Percentiles rank a stretch among this genome's conserved stretches.
Conservation (phyloP, 2,888 invertebrate species). For the Meiosimyza decipiens region DNA sequence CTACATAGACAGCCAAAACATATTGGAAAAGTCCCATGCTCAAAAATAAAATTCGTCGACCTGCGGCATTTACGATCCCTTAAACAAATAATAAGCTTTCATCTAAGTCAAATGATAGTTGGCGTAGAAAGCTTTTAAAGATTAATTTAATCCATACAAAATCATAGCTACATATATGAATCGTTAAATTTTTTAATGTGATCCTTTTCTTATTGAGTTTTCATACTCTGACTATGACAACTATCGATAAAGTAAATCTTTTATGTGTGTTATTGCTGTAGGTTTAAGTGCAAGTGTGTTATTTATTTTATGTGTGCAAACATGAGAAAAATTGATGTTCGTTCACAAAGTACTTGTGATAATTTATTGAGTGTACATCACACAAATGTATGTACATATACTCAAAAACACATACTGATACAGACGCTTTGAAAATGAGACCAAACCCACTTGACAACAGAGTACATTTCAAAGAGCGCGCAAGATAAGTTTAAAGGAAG, state of each 20-base stretch:
- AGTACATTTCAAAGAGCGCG: not conserved
- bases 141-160: too few species aligned
- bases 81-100: too few species aligned
- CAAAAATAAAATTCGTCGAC: too few species aligned
- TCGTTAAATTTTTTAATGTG: too few species aligned
- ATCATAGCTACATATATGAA: too few species aligned
- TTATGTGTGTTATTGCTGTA: not conserved
- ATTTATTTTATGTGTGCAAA: slow-evolving; percentile 35
- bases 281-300: slow-evolving; percentile 12
- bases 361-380: slow-evolving; percentile 32
- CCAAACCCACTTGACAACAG: not conserved
- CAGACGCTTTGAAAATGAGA: slow-evolving; percentile 9
- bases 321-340: slow-evolving; percentile 38
- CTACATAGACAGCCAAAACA: too few species aligned
- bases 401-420: not conserved
- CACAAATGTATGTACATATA: not conserved
- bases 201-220: not conserved
- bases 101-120: too few species aligned
- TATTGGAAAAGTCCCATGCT: too few species aligned
- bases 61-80: too few species aligned
- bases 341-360: slow-evolving; percentile 37
- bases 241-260: slow-evolving; percentile 34
- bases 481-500: not conserved
- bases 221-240: not conserved
- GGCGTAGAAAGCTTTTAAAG: too few species aligned